These are phyloP conservation scores for Microcaecilia unicolor DNA, from an alignment of 2,797 vertebrate species.

Conservation along the genomic window DNA sequence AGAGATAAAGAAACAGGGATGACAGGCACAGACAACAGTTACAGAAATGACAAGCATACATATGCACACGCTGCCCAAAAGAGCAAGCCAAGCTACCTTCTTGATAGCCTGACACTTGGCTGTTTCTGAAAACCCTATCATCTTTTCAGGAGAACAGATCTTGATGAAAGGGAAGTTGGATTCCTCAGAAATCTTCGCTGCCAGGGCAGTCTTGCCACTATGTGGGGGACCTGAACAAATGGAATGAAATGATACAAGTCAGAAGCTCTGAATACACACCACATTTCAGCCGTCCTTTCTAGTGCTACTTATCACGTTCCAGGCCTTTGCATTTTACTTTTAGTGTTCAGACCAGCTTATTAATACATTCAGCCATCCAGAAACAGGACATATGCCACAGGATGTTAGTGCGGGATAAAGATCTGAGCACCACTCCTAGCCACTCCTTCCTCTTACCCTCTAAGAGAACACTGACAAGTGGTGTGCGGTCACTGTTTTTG, in stretches of 20 bases:
- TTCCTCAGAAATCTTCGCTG: conserved; percentile 86
- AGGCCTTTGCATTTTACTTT: not conserved
- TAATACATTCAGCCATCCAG: no score
- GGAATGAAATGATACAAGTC: not conserved
- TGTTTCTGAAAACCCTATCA: conserved; percentile 91
- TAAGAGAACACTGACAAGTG: conserved; percentile 82
- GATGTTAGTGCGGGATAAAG: no score
- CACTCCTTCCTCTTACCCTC: conserved; percentile 71
- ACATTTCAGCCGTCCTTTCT: not conserved
- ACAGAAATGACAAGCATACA: not conserved
- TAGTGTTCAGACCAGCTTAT: no score
- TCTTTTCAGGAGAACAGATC: conserved; percentile 95
- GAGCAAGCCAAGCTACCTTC: conserved; percentile 56
- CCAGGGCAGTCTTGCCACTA: conserved; percentile 87
- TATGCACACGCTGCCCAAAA: not conserved
- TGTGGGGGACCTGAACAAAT: conserved; percentile 75
- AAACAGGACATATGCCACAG: no score
- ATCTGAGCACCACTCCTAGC: no score
- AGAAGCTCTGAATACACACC: no score
- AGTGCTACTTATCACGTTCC: not conserved
- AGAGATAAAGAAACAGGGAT: not conserved
- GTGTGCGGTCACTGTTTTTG: conserved; percentile 91
- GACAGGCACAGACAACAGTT: not conserved
- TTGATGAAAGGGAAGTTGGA: conserved; percentile 95
- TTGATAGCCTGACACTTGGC: conserved; percentile 96